Percentiles rank a stretch among this genome's conserved stretches.
Conservation (phyloP, 2,797 vertebrate species). For the Naso thynnoides region DNA sequence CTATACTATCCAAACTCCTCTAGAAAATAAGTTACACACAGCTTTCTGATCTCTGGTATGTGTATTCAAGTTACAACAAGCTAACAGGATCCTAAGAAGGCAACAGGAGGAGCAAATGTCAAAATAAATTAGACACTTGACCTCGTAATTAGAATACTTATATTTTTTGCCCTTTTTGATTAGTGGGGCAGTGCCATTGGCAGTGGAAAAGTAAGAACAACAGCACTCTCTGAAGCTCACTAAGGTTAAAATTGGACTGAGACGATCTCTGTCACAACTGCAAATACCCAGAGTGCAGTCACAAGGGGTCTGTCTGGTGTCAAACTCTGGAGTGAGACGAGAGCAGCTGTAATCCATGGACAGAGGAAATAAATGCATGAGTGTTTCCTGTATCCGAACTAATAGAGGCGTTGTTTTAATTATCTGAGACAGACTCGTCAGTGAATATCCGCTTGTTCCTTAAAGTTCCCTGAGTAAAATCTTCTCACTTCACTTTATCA, state of each 20-base stretch:
- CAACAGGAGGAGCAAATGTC: slow-evolving; percentile 8
- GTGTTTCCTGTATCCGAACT: slow-evolving; percentile 5
- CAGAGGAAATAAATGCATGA: slow-evolving; percentile 20
- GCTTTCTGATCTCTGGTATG: slow-evolving; percentile 22
- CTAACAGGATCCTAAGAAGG: neutral
- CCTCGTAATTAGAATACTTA: slow-evolving; percentile 12
- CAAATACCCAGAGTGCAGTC: slow-evolving; percentile 9
- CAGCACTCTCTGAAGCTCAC: neutral
- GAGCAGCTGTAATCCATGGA: slow-evolving; percentile 28
- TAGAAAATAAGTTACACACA: neutral
- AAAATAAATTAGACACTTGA: slow-evolving; percentile 25
- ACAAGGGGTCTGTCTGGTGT: slow-evolving; percentile 28
- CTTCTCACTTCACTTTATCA: neutral
- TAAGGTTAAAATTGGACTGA: slow-evolving; percentile 20
- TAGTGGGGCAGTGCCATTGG: neutral
- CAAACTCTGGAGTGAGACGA: slow-evolving; percentile 23
- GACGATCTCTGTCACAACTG: slow-evolving; percentile 27
- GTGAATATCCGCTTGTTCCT: neutral
- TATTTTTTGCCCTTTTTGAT: neutral
- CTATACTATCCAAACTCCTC: neutral
- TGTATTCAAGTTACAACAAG: slow-evolving; percentile 33
- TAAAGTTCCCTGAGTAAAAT: neutral
- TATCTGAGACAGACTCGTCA: neutral
- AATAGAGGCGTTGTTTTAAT: slow-evolving; percentile 8
- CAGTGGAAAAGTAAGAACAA: neutral